Evolutionary conservation across 2,797 vertebrate species (phyloP).

Genomic region (Urophycis tenuis): DNA sequence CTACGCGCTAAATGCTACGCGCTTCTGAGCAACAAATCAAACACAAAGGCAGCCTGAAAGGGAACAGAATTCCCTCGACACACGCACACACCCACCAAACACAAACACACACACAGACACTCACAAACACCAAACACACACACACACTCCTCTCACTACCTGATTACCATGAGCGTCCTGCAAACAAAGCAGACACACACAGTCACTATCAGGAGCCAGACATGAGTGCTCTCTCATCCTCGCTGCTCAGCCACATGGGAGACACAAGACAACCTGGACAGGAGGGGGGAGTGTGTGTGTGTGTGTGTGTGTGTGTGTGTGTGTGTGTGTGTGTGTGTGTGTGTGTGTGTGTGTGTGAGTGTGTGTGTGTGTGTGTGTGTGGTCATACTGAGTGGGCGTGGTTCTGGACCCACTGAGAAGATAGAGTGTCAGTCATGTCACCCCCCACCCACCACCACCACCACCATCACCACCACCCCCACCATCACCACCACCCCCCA

Average conservation of each 20-base stretch:
- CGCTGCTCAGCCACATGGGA: slow-evolving; percentile 31
- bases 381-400: neutral
- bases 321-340: slow-evolving; percentile 1
- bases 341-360: neutral
- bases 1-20: neutral
- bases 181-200: slow-evolving; percentile 46
- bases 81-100: slow-evolving; percentile 14
- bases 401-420: slow-evolving; percentile 21
- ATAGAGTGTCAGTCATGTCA: slow-evolving; percentile 54
- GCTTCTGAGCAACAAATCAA: slow-evolving; percentile 31
- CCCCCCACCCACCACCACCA: too few species aligned
- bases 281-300: neutral
- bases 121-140: slow-evolving; percentile 29
- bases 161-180: slow-evolving; percentile 28
- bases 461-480: too few species aligned
- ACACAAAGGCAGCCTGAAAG: slow-evolving; percentile 36
- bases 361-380: neutral
- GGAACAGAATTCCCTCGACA: slow-evolving; percentile 25
- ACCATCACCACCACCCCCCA: too few species aligned
- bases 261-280: slow-evolving; percentile 48
- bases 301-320: slow-evolving; percentile 5
- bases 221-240: slow-evolving; percentile 30
- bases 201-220: slow-evolving; percentile 49
- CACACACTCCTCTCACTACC: slow-evolving; percentile 26
- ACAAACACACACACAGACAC: slow-evolving; percentile 26